phyloP scores from a whole-genome alignment of 2,888 invertebrate species.

The Cephus runcator region DNA sequence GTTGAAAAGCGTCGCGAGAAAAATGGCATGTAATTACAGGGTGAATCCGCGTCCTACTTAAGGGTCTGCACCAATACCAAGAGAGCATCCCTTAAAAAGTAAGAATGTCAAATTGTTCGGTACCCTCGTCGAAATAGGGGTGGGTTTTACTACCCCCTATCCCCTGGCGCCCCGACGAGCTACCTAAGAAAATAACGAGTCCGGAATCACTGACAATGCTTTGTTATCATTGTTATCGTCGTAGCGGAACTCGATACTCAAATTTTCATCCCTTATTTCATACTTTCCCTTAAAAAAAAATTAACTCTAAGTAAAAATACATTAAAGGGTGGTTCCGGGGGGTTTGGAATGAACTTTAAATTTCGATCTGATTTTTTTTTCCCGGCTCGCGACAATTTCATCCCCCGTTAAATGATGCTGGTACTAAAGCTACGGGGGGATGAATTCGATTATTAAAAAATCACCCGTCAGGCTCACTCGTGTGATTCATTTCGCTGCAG shows the following conservation, averaged over 20 bases:
- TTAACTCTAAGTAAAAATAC: not conserved
- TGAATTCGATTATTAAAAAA: slow-evolving; percentile 48
- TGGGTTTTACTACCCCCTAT: not conserved
- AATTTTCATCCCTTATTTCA: not conserved
- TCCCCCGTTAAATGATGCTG: not conserved
- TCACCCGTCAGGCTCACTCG: slow-evolving; percentile 54
- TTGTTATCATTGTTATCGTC: not conserved
- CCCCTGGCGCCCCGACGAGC: not conserved
- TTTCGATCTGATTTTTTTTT: not conserved
- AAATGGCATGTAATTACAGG: slow-evolving; percentile 41
- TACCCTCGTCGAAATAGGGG: slow-evolving; percentile 34
- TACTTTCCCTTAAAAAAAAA: not conserved
- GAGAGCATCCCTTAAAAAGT: slow-evolving; percentile 21
- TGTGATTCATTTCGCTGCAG: slow-evolving; percentile 52
- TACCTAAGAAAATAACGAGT: not conserved
- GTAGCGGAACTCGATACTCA: not conserved
- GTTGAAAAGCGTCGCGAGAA: slow-evolving; percentile 35
- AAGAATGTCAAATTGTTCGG: slow-evolving; percentile 42
- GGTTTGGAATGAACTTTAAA: not conserved
- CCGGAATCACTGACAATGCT: not conserved
- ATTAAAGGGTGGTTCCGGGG: not conserved
- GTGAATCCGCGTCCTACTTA: slow-evolving; percentile 4
- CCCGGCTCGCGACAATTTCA: not conserved
- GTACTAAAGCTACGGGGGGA: not conserved
- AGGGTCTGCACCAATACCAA: not conserved